Base-by-base conservation (phyloP, 2,113 vertebrate species). In the Cebidichthys violaceus region DNA sequence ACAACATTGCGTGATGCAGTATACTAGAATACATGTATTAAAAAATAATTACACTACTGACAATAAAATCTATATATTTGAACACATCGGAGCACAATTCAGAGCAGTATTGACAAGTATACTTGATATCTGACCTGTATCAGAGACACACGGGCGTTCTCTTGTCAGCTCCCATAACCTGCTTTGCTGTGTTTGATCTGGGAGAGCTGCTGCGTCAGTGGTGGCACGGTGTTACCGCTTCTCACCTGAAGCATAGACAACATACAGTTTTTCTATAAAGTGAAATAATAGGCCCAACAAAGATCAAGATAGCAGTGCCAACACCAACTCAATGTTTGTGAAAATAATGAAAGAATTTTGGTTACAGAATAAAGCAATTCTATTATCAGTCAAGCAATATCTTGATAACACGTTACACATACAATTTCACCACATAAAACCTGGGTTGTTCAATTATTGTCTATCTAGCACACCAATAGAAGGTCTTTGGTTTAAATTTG, bases 71-170 rank as follows among this genome's bases (percentile, higher is more conserved):
- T 4, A 17, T 11, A 57, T 57, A n/a, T 10, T 29, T 11, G 8
- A 15, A 29, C 33, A 54, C 1, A 0, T 2, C 6, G 29, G 45
- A 41, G 20, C 55, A 62, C 39, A 64, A 33, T 18, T n/a, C 61
- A 88, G 79, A 84, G 52, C 24, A 66, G 54, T 70, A 71, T 59
- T 88, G 68, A 87, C 62, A 82, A 39, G 69, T 65, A 41, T 62
- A 83, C 54, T 74, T 83, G 29, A 67, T 74, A 52, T 75, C 60
- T 71, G 41, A 77, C 52, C 61, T 54, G 50, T 73, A 64, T 50
- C 61, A 45, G 62, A 18, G 43, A 71, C 24, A 57, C 22, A 20
- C 10, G 29, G 69, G 52, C 65, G 68, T 61, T 33, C 10, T 72
- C 79, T 61, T 70, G 47, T 57, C 50, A 54, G 20, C 33, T 62